A percentile compares a stretch with the other conserved stretches of the same genome.
Conservation (phyloP, 2,888 invertebrate genomes). For the Aspidapion aeneum region DNA sequence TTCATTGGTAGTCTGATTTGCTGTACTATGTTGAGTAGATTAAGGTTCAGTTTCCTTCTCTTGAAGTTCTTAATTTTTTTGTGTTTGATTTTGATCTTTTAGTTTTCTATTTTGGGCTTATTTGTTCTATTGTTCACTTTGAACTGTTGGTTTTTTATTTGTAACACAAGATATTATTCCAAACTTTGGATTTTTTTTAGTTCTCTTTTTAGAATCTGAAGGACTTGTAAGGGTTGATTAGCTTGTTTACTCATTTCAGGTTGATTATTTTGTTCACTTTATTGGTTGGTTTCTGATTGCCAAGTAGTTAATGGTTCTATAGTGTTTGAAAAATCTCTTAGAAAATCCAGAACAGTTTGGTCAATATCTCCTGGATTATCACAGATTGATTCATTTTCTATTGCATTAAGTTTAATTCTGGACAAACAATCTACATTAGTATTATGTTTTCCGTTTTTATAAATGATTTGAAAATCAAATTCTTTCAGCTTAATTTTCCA, state of each 20-base stretch:
- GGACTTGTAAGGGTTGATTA: background rate
- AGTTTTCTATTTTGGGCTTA: background rate
- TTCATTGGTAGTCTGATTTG: background rate
- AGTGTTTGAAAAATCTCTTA: background rate
- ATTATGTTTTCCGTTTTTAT: constrained; percentile 12
- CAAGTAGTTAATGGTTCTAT: background rate
- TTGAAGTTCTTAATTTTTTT: background rate
- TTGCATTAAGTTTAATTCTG: constrained; percentile 8
- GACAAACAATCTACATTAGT: constrained; percentile 11
- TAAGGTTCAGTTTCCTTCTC: background rate
- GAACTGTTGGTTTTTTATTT: background rate
- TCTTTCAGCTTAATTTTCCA: constrained; percentile 14
- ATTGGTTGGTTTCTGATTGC: too few species aligned
- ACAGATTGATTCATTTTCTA: constrained; percentile 1
- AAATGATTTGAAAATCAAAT: constrained; percentile 12
- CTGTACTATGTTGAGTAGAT: background rate
- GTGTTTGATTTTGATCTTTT: background rate
- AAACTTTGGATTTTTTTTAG: constrained; percentile 3
- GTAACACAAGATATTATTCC: constrained; percentile 1
- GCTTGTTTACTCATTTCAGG: background rate
- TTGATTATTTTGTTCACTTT: background rate
- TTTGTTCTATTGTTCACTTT: too few species aligned
- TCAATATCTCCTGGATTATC: background rate
- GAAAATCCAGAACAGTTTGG: background rate
- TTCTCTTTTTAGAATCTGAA: too few species aligned